Base-by-base conservation (phyloP, 1,140 invertebrate species). In the Panonychus citri region DNA sequence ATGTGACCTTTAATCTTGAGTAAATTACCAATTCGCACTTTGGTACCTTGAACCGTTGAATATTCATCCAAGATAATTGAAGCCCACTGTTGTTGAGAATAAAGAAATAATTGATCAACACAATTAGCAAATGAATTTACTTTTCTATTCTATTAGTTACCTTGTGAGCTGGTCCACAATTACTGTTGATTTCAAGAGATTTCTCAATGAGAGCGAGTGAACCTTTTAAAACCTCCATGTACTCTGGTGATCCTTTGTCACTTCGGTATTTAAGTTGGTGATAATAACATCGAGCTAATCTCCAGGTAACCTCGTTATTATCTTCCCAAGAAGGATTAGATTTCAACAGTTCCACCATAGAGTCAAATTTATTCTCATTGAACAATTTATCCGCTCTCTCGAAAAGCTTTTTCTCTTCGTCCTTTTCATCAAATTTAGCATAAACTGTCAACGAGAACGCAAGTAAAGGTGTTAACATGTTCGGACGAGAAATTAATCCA, bases 151-250 rank as follows among this genome's bases (percentile, higher is more conserved):
- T n/a, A 26, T 17, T 28, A 53, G 10, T 21, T 30, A 57, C 56
- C 25, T 59, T 59, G 39, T 59, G 54, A 39, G 57, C 57, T 19
- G 46, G 39, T 34, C 57, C 57, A 50, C 53, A 49, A 21, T 55
- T 51, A 3, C 50, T 28, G 27, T 55, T 39, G 2, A 56, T 5
- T 34, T 59, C 54, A 24, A 59, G 3, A n/a, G 53, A 26, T n/a
- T 53, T 49, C 2, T 37, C 4, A 51, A 56, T 54, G 1, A 34
- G 37, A 12, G 12, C 13, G 13, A 55, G 48, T 13, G 52, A 55
- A 46, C 28, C 37, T 3, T 55, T 24, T 15, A 58, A 8, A 7
- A 54, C 10, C 17, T 15, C 42, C 15, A 19, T 43, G 13, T 30
- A 17, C 21, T 55, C 53, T 54, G 30, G 40, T 15, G 24, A 15